Evolutionary conservation across 2,113 vertebrate genomes (phyloP).

Genomic region (Plectropomus leopardus): DNA sequence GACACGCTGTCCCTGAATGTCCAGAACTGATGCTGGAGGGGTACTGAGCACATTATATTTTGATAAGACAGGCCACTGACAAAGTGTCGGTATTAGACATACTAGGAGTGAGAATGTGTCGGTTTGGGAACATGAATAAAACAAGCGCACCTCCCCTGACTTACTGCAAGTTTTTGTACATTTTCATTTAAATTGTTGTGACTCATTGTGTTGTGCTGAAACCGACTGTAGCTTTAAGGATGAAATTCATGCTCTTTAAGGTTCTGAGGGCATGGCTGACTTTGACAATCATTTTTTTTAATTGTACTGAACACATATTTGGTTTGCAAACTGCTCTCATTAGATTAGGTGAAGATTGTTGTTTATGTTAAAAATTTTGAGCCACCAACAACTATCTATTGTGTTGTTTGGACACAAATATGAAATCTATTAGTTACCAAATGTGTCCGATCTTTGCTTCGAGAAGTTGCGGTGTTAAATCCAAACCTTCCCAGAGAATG

Average conservation of each 20-base stretch:
- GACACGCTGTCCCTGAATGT: no score
- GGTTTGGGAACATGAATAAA: no score
- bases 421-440: not conserved
- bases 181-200: not conserved
- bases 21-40: no score
- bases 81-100: no score
- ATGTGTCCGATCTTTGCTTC: not conserved
- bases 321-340: not conserved
- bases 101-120: no score
- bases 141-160: not conserved
- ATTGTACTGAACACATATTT: not conserved
- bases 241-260: not conserved
- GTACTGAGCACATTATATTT: no score
- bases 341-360: not conserved
- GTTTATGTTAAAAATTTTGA: not conserved
- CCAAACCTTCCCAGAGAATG: not conserved
- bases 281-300: constrained; percentile 50
- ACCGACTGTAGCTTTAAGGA: constrained; percentile 25
- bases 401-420: not conserved
- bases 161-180: no score
- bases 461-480: not conserved
- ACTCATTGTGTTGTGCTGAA: not conserved
- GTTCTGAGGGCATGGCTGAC: not conserved
- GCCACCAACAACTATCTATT: not conserved
- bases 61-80: no score